Conservation (phyloP, 2,888 invertebrate genomes). For the Crocallis elinguaria region DNA sequence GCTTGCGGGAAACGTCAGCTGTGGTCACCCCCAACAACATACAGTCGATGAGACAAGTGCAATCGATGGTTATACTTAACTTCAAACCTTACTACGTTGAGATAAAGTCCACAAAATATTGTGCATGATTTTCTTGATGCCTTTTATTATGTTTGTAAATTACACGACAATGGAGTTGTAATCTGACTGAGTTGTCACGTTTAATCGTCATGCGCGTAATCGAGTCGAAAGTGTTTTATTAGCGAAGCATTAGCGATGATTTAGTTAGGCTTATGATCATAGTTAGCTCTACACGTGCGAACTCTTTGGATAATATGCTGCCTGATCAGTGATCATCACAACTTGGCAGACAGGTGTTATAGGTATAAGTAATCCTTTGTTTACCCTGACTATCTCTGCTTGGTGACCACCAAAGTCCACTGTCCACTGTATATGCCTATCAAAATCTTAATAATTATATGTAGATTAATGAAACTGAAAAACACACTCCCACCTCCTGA, state of each 20-base stretch:
- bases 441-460: too few species aligned
- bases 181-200: conserved; percentile 74
- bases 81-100: conserved; percentile 2
- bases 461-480: too few species aligned
- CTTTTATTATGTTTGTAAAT: conserved; percentile 55
- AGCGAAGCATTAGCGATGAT: conserved; percentile 10
- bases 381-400: too few species aligned
- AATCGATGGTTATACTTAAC: neutral
- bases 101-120: neutral
- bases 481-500: too few species aligned
- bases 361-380: too few species aligned
- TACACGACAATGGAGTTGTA: conserved; percentile 65
- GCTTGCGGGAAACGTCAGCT: conserved; percentile 62
- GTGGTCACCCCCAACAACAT: conserved; percentile 46
- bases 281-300: conserved; percentile 25
- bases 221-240: conserved; percentile 54
- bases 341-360: neutral
- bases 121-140: neutral
- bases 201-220: conserved; percentile 72
- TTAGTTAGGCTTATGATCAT: conserved; percentile 10
- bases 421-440: too few species aligned
- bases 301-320: neutral
- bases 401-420: too few species aligned
- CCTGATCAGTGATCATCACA: neutral
- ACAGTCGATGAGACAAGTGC: conserved; percentile 31